These are phyloP conservation scores for Sebastiscus albofasciatus DNA, from an alignment of 2,797 vertebrate genomes.

Conservation along the genomic window DNA sequence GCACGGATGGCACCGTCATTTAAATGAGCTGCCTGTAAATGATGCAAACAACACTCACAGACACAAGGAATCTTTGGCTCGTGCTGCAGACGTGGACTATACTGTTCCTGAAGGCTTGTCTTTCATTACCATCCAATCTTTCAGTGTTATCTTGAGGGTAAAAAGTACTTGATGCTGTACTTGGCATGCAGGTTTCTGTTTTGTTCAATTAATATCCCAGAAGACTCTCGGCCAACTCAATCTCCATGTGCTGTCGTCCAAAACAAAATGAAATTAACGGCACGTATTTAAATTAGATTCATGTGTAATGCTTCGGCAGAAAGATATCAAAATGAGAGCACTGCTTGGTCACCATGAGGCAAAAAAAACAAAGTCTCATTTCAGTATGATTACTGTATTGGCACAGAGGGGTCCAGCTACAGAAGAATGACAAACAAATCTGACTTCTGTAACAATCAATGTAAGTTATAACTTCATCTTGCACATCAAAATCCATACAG, in stretches of 20 bases:
- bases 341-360: background rate
- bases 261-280: slow-evolving; percentile 2
- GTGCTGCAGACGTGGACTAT: background rate
- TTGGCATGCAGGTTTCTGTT: background rate
- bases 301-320: background rate
- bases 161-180: background rate
- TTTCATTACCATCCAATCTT: background rate
- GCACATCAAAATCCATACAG: background rate
- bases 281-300: background rate
- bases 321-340: background rate
- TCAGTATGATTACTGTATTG: background rate
- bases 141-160: background rate
- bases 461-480: background rate
- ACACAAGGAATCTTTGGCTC: background rate
- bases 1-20: background rate
- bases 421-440: background rate
- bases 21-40: background rate
- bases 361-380: background rate
- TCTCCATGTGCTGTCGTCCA: background rate
- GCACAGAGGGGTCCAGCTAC: background rate
- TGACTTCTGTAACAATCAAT: background rate
- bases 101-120: background rate
- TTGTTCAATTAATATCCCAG: slow-evolving; percentile 6
- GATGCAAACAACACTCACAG: background rate
- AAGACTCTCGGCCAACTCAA: background rate